Percentiles rank a stretch among this genome's conserved stretches.
Evolutionary conservation across 2,797 vertebrate species (phyloP).

Genomic region (Crotalus adamanteus): DNA sequence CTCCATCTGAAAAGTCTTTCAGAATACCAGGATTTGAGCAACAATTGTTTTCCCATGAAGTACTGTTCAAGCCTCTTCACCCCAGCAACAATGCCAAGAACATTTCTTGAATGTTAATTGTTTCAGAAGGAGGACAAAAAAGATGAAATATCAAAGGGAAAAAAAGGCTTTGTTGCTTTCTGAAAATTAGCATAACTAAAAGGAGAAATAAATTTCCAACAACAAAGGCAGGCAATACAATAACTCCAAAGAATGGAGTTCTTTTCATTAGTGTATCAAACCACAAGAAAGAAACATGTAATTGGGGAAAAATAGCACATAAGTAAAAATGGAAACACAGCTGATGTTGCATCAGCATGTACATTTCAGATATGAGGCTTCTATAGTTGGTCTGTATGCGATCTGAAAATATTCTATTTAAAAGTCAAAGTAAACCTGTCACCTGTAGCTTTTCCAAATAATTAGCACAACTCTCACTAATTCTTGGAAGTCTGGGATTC

Average conservation of each 20-base stretch:
- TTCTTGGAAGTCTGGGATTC: background rate
- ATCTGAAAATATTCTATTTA: background rate
- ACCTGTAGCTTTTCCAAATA: background rate
- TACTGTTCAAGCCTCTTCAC: constrained; percentile 56
- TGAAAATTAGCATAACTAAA: constrained; percentile 79
- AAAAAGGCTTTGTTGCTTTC: constrained; percentile 70
- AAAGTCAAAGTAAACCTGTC: background rate
- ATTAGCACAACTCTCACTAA: background rate
- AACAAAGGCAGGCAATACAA: constrained; percentile 83
- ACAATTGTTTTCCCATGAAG: constrained; percentile 62
- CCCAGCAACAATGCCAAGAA: constrained; percentile 59
- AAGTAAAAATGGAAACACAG: constrained; percentile 83
- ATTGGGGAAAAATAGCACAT: constrained; percentile 76
- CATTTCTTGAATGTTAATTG: constrained; percentile 76
- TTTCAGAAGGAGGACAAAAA: constrained; percentile 65
- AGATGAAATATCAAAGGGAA: constrained; percentile 71
- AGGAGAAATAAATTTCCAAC: constrained; percentile 80
- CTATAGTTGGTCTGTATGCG: constrained; percentile 40
- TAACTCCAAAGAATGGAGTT: constrained; percentile 77
- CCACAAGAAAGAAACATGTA: constrained; percentile 81
- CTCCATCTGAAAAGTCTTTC: constrained; percentile 64
- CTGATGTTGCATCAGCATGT: constrained; percentile 74
- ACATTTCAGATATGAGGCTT: constrained; percentile 65
- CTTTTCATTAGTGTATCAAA: constrained; percentile 81
- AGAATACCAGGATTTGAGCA: constrained; percentile 73